Percentiles rank a stretch among this genome's conserved stretches.
These are phyloP conservation scores for Oryzias dopingdopingensis DNA, from an alignment of 2,797 vertebrate species.

Conservation along the genomic window DNA sequence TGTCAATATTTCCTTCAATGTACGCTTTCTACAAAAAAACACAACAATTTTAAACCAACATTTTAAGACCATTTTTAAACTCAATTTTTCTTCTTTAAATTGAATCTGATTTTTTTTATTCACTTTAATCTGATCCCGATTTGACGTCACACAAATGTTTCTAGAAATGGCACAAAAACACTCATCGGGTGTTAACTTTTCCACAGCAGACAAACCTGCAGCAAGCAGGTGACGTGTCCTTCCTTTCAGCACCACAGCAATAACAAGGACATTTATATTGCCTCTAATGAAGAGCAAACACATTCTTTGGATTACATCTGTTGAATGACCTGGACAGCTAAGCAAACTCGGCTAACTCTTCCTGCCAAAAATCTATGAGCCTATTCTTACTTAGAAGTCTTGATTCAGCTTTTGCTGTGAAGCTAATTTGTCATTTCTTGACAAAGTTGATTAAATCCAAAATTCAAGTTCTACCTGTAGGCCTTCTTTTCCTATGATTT, in stretches of 20 bases:
- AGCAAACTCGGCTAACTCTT: conserved; percentile 12
- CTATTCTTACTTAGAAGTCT: conserved; percentile 27
- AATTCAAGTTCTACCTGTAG: too few relatives aligned
- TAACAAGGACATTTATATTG: conserved; percentile 41
- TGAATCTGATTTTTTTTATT: neutral
- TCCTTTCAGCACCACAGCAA: conserved; percentile 31
- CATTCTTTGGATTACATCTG: conserved; percentile 67
- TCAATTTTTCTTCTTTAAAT: too few relatives aligned
- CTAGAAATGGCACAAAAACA: neutral
- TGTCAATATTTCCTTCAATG: too few relatives aligned
- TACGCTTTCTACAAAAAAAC: too few relatives aligned
- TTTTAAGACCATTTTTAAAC: too few relatives aligned
- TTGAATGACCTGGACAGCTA: conserved; percentile 30
- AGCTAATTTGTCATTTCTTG: too few relatives aligned
- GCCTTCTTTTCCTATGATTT: too few relatives aligned
- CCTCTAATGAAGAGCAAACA: conserved; percentile 59
- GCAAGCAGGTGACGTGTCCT: conserved; percentile 15
- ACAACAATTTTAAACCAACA: too few relatives aligned
- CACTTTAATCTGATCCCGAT: too few relatives aligned
- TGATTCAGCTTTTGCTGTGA: conserved; percentile 34
- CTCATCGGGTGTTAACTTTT: too few relatives aligned
- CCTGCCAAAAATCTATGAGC: neutral
- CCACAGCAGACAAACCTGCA: neutral
- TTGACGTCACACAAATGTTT: neutral
- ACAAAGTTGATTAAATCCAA: too few relatives aligned